Conservation (phyloP, 1,140 invertebrate species). For the Ephestia elutella region DNA sequence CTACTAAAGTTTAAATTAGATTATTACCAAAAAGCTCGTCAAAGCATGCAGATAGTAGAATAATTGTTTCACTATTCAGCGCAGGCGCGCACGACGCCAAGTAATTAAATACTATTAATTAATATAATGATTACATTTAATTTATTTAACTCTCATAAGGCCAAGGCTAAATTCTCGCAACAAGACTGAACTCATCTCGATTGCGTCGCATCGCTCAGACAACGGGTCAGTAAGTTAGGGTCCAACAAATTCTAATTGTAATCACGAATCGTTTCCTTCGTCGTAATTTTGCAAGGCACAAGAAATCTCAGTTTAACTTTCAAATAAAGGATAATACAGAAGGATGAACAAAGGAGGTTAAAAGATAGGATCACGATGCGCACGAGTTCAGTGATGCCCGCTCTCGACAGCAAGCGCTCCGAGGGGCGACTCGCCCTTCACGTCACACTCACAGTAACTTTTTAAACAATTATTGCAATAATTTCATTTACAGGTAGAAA, state of each 20-base stretch:
- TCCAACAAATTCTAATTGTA: conserved; percentile 20
- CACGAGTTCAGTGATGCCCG: conserved; percentile 38
- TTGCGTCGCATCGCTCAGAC: conserved; percentile 45
- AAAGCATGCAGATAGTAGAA: conserved; percentile 72
- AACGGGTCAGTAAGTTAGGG: conserved; percentile 18
- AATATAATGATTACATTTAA: conserved; percentile 68
- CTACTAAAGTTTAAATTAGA: conserved; percentile 72
- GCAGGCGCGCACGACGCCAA: conserved; percentile 51
- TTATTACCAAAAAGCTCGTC: conserved; percentile 74
- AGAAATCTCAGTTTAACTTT: conserved; percentile 45
- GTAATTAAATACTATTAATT: conserved; percentile 50
- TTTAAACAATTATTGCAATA: conserved; percentile 60
- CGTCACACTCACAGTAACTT: conserved; percentile 26
- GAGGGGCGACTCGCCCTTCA: conserved; percentile 37
- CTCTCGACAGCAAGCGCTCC: conserved; percentile 40
- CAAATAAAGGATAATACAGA: conserved; percentile 12
- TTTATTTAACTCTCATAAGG: conserved; percentile 72
- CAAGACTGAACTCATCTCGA: conserved; percentile 59
- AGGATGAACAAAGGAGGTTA: not conserved
- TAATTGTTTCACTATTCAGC: conserved; percentile 68
- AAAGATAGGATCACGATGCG: conserved; percentile 22
- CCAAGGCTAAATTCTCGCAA: conserved; percentile 74
- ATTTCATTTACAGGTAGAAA: conserved; percentile 58
- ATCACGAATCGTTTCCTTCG: conserved; percentile 26
- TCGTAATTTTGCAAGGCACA: conserved; percentile 61